These are phyloP conservation scores for Bombus turneri DNA, from an alignment of 1,140 invertebrate genomes.

Conservation along the genomic window DNA sequence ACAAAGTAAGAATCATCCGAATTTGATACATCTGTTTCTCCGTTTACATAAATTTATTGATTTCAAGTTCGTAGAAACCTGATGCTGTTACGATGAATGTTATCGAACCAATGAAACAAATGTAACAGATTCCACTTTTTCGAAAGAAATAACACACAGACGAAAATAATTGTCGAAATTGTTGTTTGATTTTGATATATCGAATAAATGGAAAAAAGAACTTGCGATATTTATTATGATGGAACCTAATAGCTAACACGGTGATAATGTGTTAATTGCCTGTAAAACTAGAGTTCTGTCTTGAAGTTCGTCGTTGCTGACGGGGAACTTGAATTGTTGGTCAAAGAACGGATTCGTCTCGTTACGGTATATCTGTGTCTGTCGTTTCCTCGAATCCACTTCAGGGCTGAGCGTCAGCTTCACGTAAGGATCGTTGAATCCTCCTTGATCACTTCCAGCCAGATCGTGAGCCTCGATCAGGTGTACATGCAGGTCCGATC, in stretches of 20 bases:
- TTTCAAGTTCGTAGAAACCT: too few relatives aligned
- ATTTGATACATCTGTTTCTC: too few relatives aligned
- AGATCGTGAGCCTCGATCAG: slow-evolving; percentile 93
- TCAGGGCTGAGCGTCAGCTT: slow-evolving; percentile 89
- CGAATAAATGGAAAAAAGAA: not conserved
- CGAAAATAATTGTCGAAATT: too few relatives aligned
- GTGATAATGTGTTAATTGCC: slow-evolving; percentile 69
- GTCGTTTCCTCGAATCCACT: slow-evolving; percentile 91
- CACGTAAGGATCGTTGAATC: slow-evolving; percentile 94
- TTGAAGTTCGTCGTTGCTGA: slow-evolving; percentile 89
- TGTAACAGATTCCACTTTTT: too few relatives aligned
- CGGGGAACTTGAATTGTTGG: slow-evolving; percentile 93
- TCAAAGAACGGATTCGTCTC: slow-evolving; percentile 91
- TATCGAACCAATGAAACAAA: too few relatives aligned
- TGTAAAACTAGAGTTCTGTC: slow-evolving; percentile 89
- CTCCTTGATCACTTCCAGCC: slow-evolving; percentile 90
- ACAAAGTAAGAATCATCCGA: too few relatives aligned
- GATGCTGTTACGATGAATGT: too few relatives aligned
- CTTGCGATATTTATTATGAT: not conserved
- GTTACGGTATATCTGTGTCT: slow-evolving; percentile 90
- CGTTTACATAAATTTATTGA: too few relatives aligned
- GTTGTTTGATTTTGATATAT: not conserved
- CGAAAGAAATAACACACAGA: too few relatives aligned
- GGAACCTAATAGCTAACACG: not conserved
- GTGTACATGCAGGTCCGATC: slow-evolving; percentile 93